Percentiles rank a stretch among this genome's conserved stretches.
Evolutionary conservation across 2,113 vertebrate species (phyloP).

Genomic region (Grantiella picta): DNA sequence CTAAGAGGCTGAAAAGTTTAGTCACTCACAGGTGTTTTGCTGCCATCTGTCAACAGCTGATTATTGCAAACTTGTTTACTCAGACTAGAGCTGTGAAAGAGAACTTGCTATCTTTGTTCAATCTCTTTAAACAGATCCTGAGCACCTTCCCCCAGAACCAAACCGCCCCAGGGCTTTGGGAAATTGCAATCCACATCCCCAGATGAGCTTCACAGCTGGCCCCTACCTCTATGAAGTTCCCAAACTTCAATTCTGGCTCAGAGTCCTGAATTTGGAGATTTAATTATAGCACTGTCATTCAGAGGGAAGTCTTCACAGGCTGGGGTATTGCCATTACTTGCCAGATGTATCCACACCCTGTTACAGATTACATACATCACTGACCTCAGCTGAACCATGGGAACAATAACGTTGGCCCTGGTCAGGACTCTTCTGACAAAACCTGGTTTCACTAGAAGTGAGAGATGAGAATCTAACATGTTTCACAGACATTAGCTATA

Average conservation of each 20-base stretch:
- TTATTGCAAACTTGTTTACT: conserved; percentile 62
- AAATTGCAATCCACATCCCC: conserved; percentile 40
- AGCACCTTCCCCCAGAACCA: conserved; percentile 23
- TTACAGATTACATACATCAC: conserved; percentile 55
- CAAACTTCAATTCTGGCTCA: conserved; percentile 42
- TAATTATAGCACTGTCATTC: conserved; percentile 64
- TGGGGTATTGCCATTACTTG: conserved; percentile 56
- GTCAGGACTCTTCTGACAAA: conserved; percentile 52
- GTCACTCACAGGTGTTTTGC: conserved; percentile 65
- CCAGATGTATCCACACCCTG: conserved; percentile 59
- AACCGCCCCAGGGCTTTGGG: neutral
- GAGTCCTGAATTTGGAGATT: conserved; percentile 51
- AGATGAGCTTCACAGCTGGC: conserved; percentile 51
- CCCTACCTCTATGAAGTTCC: conserved; percentile 29
- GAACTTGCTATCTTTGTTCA: conserved; percentile 32
- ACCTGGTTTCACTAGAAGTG: neutral
- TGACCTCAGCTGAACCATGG: conserved; percentile 64
- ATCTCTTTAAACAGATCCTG: conserved; percentile 40
- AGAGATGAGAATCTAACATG: neutral
- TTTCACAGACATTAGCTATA: neutral
- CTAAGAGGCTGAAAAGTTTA: conserved; percentile 61
- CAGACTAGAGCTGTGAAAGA: conserved; percentile 14
- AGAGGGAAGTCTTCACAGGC: conserved; percentile 54
- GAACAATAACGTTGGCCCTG: conserved; percentile 42
- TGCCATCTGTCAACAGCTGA: conserved; percentile 69